phyloP scores from a whole-genome alignment of 2,797 vertebrate genomes.

The Philypnodon macrostomus region DNA sequence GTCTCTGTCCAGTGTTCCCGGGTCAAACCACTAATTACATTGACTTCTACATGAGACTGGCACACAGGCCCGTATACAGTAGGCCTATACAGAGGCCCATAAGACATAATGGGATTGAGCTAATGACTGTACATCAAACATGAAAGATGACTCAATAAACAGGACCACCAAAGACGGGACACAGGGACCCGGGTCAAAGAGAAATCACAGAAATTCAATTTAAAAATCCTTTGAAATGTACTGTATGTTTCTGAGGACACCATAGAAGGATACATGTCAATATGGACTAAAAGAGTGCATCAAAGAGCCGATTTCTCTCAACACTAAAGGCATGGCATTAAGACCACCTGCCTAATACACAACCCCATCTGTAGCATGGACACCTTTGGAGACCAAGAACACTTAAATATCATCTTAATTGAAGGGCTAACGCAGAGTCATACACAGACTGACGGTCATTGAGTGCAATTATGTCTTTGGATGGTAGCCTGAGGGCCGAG shows the following conservation, averaged over 20 bases:
- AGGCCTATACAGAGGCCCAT: conserved; percentile 52
- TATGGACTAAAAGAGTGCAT: no score
- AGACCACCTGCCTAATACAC: no score
- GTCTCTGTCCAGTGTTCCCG: conserved; percentile 50
- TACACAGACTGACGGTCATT: no score
- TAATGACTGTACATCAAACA: conserved; percentile 69
- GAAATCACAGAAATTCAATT: conserved; percentile 6
- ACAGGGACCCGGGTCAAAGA: conserved; percentile 13
- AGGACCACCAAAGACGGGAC: conserved; percentile 60
- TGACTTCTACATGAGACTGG: conserved; percentile 61
- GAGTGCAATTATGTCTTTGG: no score
- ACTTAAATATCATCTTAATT: no score
- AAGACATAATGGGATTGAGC: conserved; percentile 65
- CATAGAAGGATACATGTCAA: no score
- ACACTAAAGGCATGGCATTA: no score
- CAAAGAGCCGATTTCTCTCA: no score
- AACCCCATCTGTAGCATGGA: no score
- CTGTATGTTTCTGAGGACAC: neutral
- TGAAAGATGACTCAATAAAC: conserved; percentile 49
- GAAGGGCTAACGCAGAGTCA: no score
- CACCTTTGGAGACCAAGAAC: no score
- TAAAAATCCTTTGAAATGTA: conserved; percentile 3
- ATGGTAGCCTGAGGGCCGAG: no score
- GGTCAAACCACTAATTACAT: conserved; percentile 67
- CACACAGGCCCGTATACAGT: conserved; percentile 55